phyloP scores from a whole-genome alignment of 2,797 vertebrate genomes.

The Bradypus variegatus region DNA sequence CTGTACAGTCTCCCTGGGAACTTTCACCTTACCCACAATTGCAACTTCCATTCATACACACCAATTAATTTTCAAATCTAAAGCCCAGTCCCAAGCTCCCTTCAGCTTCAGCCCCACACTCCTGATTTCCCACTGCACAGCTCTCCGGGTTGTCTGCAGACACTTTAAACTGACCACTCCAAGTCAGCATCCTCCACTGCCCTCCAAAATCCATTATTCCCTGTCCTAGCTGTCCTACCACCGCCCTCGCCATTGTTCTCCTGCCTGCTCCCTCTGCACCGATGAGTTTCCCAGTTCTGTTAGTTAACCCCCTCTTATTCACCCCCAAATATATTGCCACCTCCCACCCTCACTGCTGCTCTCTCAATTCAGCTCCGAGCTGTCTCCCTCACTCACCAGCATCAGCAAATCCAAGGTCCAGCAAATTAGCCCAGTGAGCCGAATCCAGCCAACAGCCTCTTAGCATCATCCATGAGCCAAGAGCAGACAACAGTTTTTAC shows the following conservation, averaged over 20 bases:
- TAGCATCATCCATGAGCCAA: neutral
- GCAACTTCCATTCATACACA: neutral
- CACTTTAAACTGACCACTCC: neutral
- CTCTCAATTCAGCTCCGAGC: neutral
- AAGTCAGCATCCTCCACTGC: neutral
- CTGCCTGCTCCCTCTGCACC: accelerated
- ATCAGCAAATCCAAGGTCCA: neutral
- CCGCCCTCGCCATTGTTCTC: neutral
- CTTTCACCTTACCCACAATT: neutral
- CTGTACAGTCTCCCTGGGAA: accelerated
- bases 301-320: neutral
- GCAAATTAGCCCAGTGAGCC: neutral
- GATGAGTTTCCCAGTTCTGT: neutral
- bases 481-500: neutral
- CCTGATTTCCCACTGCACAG: neutral
- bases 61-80: neutral
- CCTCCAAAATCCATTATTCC: neutral
- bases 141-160: neutral
- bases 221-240: neutral
- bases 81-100: neutral
- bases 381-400: neutral
- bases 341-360: neutral
- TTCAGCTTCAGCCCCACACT: neutral
- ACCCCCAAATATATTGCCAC: too few species aligned
- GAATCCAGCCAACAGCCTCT: neutral